phyloP scores from a whole-genome alignment of 2,888 invertebrate species.

The Lasioglossum marginatum region DNA sequence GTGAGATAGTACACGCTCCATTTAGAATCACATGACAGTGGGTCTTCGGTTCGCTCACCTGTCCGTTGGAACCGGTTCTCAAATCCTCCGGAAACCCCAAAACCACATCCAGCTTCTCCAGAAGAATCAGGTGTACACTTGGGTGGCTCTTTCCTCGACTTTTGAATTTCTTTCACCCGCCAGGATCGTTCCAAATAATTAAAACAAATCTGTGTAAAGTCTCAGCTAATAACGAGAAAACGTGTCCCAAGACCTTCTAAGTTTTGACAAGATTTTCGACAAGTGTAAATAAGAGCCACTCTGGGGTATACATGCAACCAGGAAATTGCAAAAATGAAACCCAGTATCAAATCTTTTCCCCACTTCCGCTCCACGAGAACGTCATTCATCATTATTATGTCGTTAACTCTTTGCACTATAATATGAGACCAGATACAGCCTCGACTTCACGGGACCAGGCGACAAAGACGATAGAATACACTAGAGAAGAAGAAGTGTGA shows the following conservation, averaged over 20 bases:
- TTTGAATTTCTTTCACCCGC: too few relatives aligned
- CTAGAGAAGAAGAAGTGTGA: too few relatives aligned
- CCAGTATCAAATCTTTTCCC: neutral
- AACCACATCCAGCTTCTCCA: conserved; percentile 42
- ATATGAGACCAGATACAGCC: neutral
- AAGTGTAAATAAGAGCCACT: too few relatives aligned
- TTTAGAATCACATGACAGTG: neutral
- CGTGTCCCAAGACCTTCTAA: too few relatives aligned
- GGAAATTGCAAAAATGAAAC: neutral
- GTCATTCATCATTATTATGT: neutral
- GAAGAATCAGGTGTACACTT: neutral
- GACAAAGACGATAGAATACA: too few relatives aligned
- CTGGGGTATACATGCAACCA: neutral
- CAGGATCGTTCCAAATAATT: too few relatives aligned
- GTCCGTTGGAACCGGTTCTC: conserved; percentile 14
- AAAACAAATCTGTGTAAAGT: too few relatives aligned
- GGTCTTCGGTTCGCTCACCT: neutral
- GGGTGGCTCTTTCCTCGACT: too few relatives aligned
- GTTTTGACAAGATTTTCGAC: too few relatives aligned
- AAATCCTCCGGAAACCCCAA: conserved; percentile 50
- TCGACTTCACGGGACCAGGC: too few relatives aligned
- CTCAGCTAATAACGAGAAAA: too few relatives aligned
- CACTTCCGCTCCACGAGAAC: neutral
- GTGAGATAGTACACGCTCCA: neutral
- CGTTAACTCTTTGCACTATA: too few relatives aligned